Percentiles rank a stretch among this genome's conserved stretches.
Conservation (phyloP, 1,140 invertebrate species). For the Pseudoatta argentina region DNA sequence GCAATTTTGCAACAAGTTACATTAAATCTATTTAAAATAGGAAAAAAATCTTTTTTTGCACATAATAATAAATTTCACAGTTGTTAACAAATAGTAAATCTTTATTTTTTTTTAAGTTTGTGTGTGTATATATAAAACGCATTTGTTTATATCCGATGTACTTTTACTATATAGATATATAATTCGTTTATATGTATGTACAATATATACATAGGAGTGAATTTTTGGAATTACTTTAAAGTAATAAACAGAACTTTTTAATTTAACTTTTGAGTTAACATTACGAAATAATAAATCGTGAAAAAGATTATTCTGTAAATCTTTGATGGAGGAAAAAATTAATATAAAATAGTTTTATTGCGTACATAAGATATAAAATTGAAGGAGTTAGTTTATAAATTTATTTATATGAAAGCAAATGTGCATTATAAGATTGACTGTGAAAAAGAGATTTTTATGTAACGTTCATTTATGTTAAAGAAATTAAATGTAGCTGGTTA, state of each 20-base stretch:
- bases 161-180: too few relatives aligned
- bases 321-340: not conserved
- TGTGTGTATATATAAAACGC: too few relatives aligned
- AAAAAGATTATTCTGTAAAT: not conserved
- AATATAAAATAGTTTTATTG: too few relatives aligned
- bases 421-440: not conserved
- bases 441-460: not conserved
- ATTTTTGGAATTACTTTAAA: not conserved
- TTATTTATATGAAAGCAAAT: not conserved
- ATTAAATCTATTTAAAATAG: slow-evolving; percentile 10
- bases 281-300: not conserved
- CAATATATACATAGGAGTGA: too few relatives aligned
- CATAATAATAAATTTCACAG: not conserved
- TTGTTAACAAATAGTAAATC: not conserved
- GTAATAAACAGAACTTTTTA: not conserved
- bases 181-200: too few relatives aligned
- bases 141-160: too few relatives aligned
- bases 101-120: not conserved
- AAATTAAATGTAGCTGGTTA: not conserved
- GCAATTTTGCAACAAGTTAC: not conserved
- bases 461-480: not conserved
- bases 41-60: not conserved
- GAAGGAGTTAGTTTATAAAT: not conserved
- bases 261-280: not conserved
- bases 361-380: not conserved